These are phyloP conservation scores for Euschistus heros DNA, from an alignment of 1,140 invertebrate species.

Conservation along the genomic window DNA sequence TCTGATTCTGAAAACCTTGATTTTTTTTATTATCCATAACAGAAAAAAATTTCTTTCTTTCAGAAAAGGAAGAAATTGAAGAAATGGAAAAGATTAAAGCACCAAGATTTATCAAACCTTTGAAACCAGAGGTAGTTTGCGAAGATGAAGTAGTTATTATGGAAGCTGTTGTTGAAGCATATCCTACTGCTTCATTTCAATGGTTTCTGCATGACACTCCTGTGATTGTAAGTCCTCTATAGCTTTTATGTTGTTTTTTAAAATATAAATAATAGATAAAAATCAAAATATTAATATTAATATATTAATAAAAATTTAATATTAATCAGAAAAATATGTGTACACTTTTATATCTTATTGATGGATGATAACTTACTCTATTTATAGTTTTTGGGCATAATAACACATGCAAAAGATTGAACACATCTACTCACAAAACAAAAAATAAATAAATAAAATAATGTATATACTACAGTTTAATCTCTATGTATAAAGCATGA, in stretches of 20 bases:
- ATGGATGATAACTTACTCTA: no score
- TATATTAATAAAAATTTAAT: background rate
- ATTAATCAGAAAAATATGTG: background rate
- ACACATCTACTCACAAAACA: no score
- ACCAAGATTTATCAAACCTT: slow-evolving; percentile 59
- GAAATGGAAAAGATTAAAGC: slow-evolving; percentile 51
- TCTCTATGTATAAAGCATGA: no score
- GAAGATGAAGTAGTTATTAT: slow-evolving; percentile 66
- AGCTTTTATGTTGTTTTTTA: no score
- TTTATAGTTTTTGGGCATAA: no score
- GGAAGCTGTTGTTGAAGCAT: slow-evolving; percentile 63
- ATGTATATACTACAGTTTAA: no score
- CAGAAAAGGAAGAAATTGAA: slow-evolving; percentile 41
- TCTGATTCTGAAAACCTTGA: no score
- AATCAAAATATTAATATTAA: slow-evolving; percentile 9
- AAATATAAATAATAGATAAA: background rate
- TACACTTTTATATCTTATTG: background rate
- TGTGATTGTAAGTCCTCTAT: slow-evolving; percentile 36
- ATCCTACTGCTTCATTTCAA: slow-evolving; percentile 70
- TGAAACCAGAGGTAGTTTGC: slow-evolving; percentile 57
- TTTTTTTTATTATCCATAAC: background rate
- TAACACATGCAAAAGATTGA: no score
- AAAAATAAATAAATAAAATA: no score
- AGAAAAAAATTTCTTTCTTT: slow-evolving; percentile 32
- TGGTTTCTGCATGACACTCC: slow-evolving; percentile 61